Conservation (phyloP, 2,888 invertebrate species). For the Emesis furor region DNA sequence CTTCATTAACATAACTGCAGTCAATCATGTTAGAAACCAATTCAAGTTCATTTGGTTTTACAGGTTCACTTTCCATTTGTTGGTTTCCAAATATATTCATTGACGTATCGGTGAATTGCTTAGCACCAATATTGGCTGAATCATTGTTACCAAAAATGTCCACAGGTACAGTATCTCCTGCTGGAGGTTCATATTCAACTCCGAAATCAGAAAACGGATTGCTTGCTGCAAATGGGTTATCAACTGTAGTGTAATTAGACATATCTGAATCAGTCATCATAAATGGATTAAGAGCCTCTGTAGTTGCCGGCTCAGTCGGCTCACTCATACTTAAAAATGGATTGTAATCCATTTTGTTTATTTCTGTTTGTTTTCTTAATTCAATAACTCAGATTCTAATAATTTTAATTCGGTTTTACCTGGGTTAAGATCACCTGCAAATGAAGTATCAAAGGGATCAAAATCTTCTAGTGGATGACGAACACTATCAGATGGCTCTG, state of each 20-base stretch:
- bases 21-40: conserved; percentile 83
- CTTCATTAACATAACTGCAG: conserved; percentile 76
- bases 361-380: conserved; percentile 60
- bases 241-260: conserved; percentile 82
- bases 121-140: conserved; percentile 83
- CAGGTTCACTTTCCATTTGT: conserved; percentile 76
- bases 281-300: conserved; percentile 94
- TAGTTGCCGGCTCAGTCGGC: conserved; percentile 88
- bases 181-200: conserved; percentile 83
- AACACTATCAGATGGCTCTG: conserved; percentile 88
- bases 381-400: conserved; percentile 95
- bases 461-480: conserved; percentile 86
- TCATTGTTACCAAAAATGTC: conserved; percentile 87
- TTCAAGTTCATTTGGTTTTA: conserved; percentile 87
- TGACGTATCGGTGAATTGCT: conserved; percentile 81
- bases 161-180: conserved; percentile 85
- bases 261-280: conserved; percentile 90
- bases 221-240: conserved; percentile 95
- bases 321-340: conserved; percentile 96
- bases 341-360: conserved; percentile 93
- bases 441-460: conserved; percentile 98
- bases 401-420: conserved; percentile 96
- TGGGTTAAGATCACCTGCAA: conserved; percentile 95
- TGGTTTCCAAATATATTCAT: conserved; percentile 80
- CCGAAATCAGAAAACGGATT: conserved; percentile 94